Conservation (phyloP, 2,888 invertebrate genomes). For the Leucoptera coffeella region DNA sequence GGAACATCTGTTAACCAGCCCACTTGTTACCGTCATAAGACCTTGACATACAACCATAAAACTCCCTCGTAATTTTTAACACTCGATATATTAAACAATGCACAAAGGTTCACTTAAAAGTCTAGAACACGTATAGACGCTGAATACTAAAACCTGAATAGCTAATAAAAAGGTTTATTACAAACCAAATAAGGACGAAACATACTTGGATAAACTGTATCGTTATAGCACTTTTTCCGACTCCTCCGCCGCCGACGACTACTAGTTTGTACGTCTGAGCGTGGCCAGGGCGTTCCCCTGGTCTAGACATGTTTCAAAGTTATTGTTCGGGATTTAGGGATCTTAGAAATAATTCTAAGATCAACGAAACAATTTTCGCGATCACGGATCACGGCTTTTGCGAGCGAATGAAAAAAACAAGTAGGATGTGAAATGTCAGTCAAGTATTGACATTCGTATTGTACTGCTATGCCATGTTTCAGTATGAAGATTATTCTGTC, state of each 20-base stretch:
- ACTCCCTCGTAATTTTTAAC: neutral
- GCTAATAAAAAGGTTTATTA: slow-evolving; percentile 15
- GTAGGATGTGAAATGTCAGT: slow-evolving; percentile 6
- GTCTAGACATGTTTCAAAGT: slow-evolving; percentile 31
- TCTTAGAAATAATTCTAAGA: slow-evolving; percentile 10
- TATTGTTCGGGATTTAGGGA: neutral
- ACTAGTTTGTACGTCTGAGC: slow-evolving; percentile 89
- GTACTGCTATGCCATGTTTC: neutral
- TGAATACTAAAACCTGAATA: slow-evolving; percentile 10
- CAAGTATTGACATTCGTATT: neutral
- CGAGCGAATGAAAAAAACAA: slow-evolving; percentile 9
- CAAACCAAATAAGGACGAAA: slow-evolving; percentile 11
- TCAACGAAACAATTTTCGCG: slow-evolving; percentile 11
- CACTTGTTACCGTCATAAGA: slow-evolving; percentile 1
- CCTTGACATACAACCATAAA: slow-evolving; percentile 1
- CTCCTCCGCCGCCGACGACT: slow-evolving; percentile 96
- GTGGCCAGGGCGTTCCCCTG: slow-evolving; percentile 48
- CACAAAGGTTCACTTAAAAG: neutral
- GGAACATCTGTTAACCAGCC: neutral
- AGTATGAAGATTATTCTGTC: too few relatives aligned
- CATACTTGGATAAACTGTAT: slow-evolving; percentile 97
- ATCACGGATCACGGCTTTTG: slow-evolving; percentile 16
- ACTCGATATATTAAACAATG: neutral
- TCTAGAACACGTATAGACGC: slow-evolving; percentile 10
- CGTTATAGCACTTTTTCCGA: slow-evolving; percentile 97